phyloP scores from a whole-genome alignment of 2,888 invertebrate species.

The Drosophila infuscata region DNA sequence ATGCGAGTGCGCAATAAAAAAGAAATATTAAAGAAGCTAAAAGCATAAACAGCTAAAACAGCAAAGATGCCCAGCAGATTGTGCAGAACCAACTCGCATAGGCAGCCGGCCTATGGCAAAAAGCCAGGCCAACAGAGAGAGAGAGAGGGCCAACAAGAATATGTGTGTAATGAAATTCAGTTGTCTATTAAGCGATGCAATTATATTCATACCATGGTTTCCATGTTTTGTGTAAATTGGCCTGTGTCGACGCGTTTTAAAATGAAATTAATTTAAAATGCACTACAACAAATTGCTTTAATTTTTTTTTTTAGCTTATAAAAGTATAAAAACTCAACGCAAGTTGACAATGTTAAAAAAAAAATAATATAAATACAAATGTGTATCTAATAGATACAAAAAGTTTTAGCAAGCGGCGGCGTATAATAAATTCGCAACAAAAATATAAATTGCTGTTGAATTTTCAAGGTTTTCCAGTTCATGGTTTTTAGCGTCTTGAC shows the following conservation, averaged over 20 bases:
- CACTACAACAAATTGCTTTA: slow-evolving; percentile 27
- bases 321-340: background rate
- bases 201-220: slow-evolving; percentile 53
- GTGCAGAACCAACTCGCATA: slow-evolving; percentile 2
- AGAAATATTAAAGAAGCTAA: slow-evolving; percentile 50
- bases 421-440: slow-evolving; percentile 58
- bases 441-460: slow-evolving; percentile 74
- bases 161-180: slow-evolving; percentile 64
- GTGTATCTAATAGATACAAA: slow-evolving; percentile 46
- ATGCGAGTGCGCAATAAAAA: slow-evolving; percentile 61
- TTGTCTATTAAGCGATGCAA: slow-evolving; percentile 69
- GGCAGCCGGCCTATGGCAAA: background rate
- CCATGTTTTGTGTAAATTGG: slow-evolving; percentile 57
- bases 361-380: slow-evolving; percentile 4
- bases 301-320: slow-evolving; percentile 7
- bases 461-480: slow-evolving; percentile 85
- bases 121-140: background rate
- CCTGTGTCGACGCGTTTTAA: slow-evolving; percentile 60
- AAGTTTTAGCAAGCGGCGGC: slow-evolving; percentile 31
- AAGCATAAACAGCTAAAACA: slow-evolving; percentile 55
- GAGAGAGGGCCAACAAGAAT: slow-evolving; percentile 1
- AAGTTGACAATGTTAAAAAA: slow-evolving; percentile 22
- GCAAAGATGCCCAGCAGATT: slow-evolving; percentile 30
- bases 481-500: slow-evolving; percentile 70
- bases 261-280: slow-evolving; percentile 60